Base-by-base conservation (phyloP, 1,140 invertebrate species). In the Drosophila hydei region DNA sequence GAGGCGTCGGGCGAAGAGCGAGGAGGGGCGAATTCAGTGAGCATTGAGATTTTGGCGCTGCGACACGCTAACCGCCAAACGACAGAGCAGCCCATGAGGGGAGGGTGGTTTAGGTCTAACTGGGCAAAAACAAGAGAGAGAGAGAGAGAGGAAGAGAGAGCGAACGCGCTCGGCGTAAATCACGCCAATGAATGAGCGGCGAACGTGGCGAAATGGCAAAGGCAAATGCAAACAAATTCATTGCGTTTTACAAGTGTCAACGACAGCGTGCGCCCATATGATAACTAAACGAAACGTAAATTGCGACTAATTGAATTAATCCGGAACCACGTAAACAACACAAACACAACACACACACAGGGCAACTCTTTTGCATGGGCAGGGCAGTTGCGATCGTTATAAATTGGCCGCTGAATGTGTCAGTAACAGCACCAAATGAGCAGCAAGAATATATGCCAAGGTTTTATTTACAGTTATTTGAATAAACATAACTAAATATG, bases 161-260 rank as follows among this genome's bases (percentile, higher is more conserved):
- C 12, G 21, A 38, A 40, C 11, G 38, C 23, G 54, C 30, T 36
- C 33, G 45, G 64, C 54, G 73, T 79, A 67, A 71, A 78, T 83
- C 71, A 61, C 52, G 42, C 58, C 64, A 47, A 63, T 75, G 62
- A 83, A 75, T 73, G 67, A 75, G 62, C 50, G 72, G 36, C 52
- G 38, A 56, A 23, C 36, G 14, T 27, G 38, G 33, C 42, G 27
- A 61, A 58, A 38, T 36, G 11, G 43, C 43, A 56, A 52, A 71
- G 54, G 45, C 60, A 59, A 63, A 45, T 58, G 56, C 36, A 75
- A 79, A 84, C 76, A 85, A 76, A 84, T 84, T 85, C 68, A 76
- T 87, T 80, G 73, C 69, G 77, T 80, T 84, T 89, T 89, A 89
- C 79, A 84, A 79, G 79, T 89, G 85, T 80, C 84, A 89, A 73